phyloP scores from a whole-genome alignment of 2,888 invertebrate species.

The Shargacucullia verbasci region DNA sequence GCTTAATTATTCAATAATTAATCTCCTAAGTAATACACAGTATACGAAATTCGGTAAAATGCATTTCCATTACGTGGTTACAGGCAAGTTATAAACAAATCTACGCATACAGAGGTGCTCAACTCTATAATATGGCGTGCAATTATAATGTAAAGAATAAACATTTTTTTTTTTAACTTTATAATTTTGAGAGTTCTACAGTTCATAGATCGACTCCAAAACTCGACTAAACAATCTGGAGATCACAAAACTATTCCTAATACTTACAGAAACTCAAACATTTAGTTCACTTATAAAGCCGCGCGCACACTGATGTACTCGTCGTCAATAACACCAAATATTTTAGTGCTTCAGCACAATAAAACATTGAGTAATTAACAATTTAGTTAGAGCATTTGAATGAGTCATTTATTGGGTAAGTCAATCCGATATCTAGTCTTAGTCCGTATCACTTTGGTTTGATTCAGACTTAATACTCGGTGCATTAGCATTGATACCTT shows the following conservation, averaged over 20 bases:
- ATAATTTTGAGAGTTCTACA: conserved; percentile 59
- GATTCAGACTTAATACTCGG: conserved; percentile 54
- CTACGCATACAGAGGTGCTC: conserved; percentile 56
- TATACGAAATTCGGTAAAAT: conserved; percentile 57
- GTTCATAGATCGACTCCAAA: conserved; percentile 76
- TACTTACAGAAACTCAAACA: conserved; percentile 68
- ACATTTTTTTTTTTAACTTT: conserved; percentile 28
- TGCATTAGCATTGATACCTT: conserved; percentile 42
- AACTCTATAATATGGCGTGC: conserved; percentile 63
- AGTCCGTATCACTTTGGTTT: conserved; percentile 60
- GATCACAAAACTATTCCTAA: conserved; percentile 85
- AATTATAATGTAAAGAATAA: conserved; percentile 48
- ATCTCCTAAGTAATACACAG: conserved; percentile 60
- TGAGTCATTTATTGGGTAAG: conserved; percentile 38
- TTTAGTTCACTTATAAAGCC: conserved; percentile 46
- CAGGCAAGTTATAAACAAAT: conserved; percentile 59
- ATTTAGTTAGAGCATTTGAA: conserved; percentile 24
- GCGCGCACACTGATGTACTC: conserved; percentile 51
- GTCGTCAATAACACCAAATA: conserved; percentile 24
- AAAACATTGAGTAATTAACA: conserved; percentile 45
- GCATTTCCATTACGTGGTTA: conserved; percentile 59
- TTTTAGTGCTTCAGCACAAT: conserved; percentile 37
- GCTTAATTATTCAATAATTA: conserved; percentile 52
- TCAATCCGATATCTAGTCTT: conserved; percentile 56
- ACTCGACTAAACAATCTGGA: conserved; percentile 78